phyloP scores from a whole-genome alignment of 2,888 invertebrate genomes.

The Macrophya annulata region DNA sequence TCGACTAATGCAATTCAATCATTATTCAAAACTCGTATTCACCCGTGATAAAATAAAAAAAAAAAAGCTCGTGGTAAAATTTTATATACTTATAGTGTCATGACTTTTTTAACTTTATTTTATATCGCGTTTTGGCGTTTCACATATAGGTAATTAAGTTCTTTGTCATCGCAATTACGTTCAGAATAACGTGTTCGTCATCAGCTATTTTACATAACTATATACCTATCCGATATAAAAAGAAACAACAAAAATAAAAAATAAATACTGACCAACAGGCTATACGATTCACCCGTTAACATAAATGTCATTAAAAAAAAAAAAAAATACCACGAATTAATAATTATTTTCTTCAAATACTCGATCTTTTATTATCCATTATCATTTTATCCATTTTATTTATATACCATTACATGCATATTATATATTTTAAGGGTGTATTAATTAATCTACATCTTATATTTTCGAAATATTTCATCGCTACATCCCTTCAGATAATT shows the following conservation, averaged over 20 bases:
- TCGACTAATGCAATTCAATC: constrained; percentile 33
- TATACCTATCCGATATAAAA: neutral
- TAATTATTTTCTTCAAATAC: neutral
- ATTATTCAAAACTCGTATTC: constrained; percentile 10
- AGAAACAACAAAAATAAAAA: no score
- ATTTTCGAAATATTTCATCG: neutral
- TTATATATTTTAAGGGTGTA: neutral
- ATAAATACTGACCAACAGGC: constrained; percentile 2
- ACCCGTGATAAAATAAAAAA: neutral
- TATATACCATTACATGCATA: neutral
- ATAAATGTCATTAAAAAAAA: neutral
- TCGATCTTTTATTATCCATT: neutral
- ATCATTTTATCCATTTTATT: neutral
- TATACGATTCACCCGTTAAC: neutral
- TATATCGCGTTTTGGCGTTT: neutral
- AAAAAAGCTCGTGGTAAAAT: neutral
- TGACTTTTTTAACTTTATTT: constrained; percentile 20
- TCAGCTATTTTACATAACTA: constrained; percentile 28
- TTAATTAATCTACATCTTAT: neutral
- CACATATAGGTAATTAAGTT: constrained; percentile 29
- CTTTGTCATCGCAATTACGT: neutral
- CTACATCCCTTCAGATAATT: neutral
- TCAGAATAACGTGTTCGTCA: constrained; percentile 29
- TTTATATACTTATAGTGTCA: neutral
- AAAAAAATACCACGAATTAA: neutral